Base-by-base conservation (phyloP, 1,140 invertebrate genomes). In the Brachionus manjavacas region DNA sequence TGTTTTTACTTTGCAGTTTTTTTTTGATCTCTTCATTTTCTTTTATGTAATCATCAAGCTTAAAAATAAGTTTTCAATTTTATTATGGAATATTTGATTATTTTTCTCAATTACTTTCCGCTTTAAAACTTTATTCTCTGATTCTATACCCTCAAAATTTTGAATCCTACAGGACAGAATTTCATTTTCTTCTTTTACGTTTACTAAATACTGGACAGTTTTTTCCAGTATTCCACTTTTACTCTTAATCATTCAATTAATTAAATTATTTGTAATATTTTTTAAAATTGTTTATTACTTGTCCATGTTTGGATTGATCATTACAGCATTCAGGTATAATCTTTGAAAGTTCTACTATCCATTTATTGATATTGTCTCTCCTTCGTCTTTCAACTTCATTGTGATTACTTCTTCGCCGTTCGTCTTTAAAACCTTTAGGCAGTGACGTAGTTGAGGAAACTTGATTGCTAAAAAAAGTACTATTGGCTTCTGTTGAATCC, bases 341-440 rank as follows among this genome's bases (percentile, higher is more conserved):
- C 88, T 95, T 95, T 11, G 94, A 94, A 76, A 97, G 90, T 89
- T 95, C 95, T 31, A 93, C 92, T 86, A 97, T 97, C 95, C 95
- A 97, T 88, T 94, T 95, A 88, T 97, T 97, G 83, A 97, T 97
- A 92, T 97, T 97, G 87, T 97, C 95, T 86, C 95, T 90, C 83
- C 91, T 64, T 72, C 90, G 84, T 83, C 91, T 86, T 85, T 91
- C 91, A 85, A 91, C 90, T 90, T 85, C 52, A 60, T 60, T 60
- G 3, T 60, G 52, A 20, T 20, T 60, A 20, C 52, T 46, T 46
- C 43, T 46, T 12, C 43, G n/a, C 20, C 52, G n/a, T 9, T 60
- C 52, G 8, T 60, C 52, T 60, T 60, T 60, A 20, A 60, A 23
- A 23, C 52, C 52, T 60, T 60, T 60, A 7, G 52, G 16, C 2